Conservation (phyloP, 2,888 invertebrate species). For the Adelphocoris suturalis region DNA sequence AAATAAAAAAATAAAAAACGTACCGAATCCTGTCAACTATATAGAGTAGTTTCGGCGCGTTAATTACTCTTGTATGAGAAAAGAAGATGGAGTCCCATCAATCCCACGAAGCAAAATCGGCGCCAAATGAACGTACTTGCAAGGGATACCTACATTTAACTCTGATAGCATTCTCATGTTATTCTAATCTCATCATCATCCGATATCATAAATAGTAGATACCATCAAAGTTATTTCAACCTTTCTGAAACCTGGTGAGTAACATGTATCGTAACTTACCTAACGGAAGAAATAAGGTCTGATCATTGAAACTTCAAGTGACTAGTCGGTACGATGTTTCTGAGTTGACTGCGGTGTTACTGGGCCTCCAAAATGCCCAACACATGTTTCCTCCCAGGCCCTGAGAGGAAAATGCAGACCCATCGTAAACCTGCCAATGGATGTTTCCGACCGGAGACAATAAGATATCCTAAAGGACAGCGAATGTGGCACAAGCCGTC, state of each 20-base stretch:
- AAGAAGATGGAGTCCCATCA: too few relatives aligned
- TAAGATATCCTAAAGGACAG: not conserved
- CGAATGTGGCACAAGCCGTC: constrained; percentile 47
- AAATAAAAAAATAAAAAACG: too few relatives aligned
- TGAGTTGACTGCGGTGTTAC: not conserved
- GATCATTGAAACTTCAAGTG: not conserved
- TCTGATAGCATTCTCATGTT: too few relatives aligned
- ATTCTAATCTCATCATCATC: too few relatives aligned
- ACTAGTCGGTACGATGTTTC: not conserved
- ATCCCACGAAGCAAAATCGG: too few relatives aligned
- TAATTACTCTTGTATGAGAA: too few relatives aligned
- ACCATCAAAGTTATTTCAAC: too few relatives aligned
- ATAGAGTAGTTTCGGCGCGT: too few relatives aligned
- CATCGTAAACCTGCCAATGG: constrained; percentile 62
- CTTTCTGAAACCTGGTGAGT: not conserved
- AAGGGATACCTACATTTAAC: too few relatives aligned
- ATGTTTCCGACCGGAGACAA: constrained; percentile 58
- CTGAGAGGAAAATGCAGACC: not conserved
- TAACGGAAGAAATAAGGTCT: not conserved
- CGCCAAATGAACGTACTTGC: too few relatives aligned
- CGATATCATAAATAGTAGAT: too few relatives aligned
- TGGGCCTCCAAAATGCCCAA: not conserved
- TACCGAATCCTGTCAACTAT: too few relatives aligned
- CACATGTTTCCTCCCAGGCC: constrained; percentile 21
- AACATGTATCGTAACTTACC: not conserved